Evolutionary conservation across 2,888 invertebrate genomes (phyloP), one percentile per base, ranked within the genome.

Genomic region (Lasiommata megera): DNA sequence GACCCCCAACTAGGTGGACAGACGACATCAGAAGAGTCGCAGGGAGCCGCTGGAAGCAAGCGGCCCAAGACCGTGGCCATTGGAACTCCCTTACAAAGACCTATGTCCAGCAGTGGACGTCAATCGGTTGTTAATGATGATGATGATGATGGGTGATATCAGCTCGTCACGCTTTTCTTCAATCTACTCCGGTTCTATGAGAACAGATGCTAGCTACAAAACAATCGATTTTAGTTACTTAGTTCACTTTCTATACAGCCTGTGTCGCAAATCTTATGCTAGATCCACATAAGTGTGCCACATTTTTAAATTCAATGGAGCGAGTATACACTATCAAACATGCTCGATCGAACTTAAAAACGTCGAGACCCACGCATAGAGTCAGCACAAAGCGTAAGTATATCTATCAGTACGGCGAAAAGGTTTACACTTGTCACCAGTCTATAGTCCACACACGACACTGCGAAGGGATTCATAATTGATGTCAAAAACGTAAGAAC

Each of bases 381-480:
- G 1, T 11, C 9, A 34, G 34, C 34, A 23, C 11, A 11, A 11
- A 34, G 23, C 9, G 34, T 34, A 34, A 11, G 11, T 34, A 34
- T 31, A 44, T 46, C 29, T 43, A 43, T 23, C 9, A 18, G 17
- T 48, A 48, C 34, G 12, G 36, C 36, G 48, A 47, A 34, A 23
- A 34, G 34, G 18, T 51, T n/a, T 37, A 29, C 41, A 41, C 51
- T 52, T 9, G 12, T 31, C 29, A 41, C 29, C 28, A 17, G 36
- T 36, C 50, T 3, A 36, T 47, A 31, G 54, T 41, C 37, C 56
- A 18, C 31, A 36, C 43, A 11, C 43, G 57, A 37, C 53, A 52
- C 52, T 46, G 29, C 6, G 1, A 11, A 12, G 12, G 11, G 11
- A 11, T 11, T 34, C 11, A 11, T 3, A 34, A 34, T 23, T 23